Evolutionary conservation across 2,113 vertebrate genomes (phyloP).

Genomic region (Phyllopteryx taeniolatus): DNA sequence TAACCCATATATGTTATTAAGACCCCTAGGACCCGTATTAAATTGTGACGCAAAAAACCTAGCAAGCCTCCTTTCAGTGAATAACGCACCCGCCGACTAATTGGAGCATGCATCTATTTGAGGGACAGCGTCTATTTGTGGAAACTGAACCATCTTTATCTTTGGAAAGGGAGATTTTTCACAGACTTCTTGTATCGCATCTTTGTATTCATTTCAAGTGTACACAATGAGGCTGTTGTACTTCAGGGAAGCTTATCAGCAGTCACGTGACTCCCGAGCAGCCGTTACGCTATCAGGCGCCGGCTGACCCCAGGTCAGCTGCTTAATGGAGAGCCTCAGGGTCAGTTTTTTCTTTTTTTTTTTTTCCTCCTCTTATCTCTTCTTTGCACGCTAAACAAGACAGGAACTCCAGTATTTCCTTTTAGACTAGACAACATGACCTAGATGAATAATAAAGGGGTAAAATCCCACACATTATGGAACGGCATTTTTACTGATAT

Average conservation of each 20-base stretch:
- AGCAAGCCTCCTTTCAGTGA: no score
- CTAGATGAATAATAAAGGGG: background rate
- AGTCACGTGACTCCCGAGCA: background rate
- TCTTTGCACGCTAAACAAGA: background rate
- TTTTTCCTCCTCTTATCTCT: background rate
- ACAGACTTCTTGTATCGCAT: background rate
- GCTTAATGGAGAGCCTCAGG: slow-evolving; percentile 1
- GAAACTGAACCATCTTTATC: background rate
- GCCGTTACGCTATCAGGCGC: background rate
- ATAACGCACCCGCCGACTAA: no score
- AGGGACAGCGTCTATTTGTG: no score
- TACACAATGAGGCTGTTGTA: background rate
- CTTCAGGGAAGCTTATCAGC: background rate
- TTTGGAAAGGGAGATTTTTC: background rate
- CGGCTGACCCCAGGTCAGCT: background rate
- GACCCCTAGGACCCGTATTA: no score
- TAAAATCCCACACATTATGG: background rate
- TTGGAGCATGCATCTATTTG: no score
- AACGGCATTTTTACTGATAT: no score
- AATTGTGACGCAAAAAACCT: no score
- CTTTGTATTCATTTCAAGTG: background rate
- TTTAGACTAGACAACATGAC: background rate
- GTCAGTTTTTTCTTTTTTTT: background rate
- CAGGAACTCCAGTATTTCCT: background rate
- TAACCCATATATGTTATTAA: no score